Conservation (phyloP, 2,113 vertebrate genomes). For the Myodes glareolus region DNA sequence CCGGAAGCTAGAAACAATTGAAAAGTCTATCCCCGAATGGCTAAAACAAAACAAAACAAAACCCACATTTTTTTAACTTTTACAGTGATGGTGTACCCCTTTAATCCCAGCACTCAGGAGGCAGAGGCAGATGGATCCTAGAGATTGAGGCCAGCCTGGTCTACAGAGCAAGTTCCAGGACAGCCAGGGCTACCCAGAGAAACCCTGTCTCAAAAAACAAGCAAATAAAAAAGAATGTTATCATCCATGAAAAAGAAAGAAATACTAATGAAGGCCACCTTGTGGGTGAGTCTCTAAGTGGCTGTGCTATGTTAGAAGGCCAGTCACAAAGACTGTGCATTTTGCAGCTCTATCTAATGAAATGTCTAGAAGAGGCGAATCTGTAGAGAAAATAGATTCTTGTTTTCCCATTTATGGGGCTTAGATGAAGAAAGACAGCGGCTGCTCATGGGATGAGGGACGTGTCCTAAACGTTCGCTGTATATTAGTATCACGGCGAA, state of each 20-base stretch:
- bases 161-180: no score
- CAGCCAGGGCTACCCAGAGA: no score
- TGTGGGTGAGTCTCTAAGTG: not conserved
- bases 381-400: not conserved
- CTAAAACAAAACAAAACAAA: not conserved
- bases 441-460: not conserved
- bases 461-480: not conserved
- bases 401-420: not conserved
- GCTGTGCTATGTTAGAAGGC: not conserved
- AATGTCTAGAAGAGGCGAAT: not conserved
- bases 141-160: no score
- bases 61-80: no score
- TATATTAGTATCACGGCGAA: not conserved
- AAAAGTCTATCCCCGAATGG: not conserved
- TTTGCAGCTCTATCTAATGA: not conserved
- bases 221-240: not conserved
- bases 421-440: not conserved
- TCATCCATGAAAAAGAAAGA: not conserved
- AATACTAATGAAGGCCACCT: not conserved
- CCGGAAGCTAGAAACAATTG: not conserved
- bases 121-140: no score
- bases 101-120: no score
- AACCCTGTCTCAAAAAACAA: no score
- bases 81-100: no score
- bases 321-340: not conserved